Percentiles rank a stretch among this genome's conserved stretches.
phyloP scores from a whole-genome alignment of 2,113 vertebrate genomes.

The Colistium nudipinnis region DNA sequence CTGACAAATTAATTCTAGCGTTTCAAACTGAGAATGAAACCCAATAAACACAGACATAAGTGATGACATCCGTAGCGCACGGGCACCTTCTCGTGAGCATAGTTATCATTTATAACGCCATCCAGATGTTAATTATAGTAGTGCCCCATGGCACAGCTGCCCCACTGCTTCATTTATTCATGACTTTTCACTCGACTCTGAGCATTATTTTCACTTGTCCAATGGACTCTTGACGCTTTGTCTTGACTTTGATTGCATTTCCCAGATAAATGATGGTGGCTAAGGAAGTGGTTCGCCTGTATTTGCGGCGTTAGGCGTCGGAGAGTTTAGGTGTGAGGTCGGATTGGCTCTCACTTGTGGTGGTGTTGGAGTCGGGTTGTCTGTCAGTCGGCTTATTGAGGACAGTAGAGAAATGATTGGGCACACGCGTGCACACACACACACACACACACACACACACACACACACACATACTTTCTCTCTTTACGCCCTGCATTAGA shows the following conservation, averaged over 20 bases:
- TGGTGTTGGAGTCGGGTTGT: conserved; percentile 20
- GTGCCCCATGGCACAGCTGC: neutral
- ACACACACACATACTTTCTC: conserved; percentile 14
- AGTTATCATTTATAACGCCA: conserved; percentile 18
- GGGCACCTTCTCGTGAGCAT: neutral
- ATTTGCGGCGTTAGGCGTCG: neutral
- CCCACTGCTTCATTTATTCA: conserved; percentile 37
- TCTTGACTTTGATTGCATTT: conserved; percentile 1
- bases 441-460: conserved; percentile 1
- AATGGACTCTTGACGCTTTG: neutral
- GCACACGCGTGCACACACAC: neutral
- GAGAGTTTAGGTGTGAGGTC: conserved; percentile 4
- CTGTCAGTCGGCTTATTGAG: conserved; percentile 28
- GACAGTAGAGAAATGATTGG: conserved; percentile 47
- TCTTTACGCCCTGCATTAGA: conserved; percentile 70
- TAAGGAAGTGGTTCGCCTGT: conserved; percentile 17
- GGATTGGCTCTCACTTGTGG: conserved; percentile 24
- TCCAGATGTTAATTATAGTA: conserved; percentile 20
- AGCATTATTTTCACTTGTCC: conserved; percentile 29
- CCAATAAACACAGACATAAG: neutral
- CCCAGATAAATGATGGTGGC: conserved; percentile 1
- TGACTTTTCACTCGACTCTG: conserved; percentile 4
- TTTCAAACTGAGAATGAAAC: neutral
- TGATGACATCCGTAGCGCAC: neutral
- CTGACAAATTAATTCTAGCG: neutral